Evolutionary conservation across 2,888 invertebrate genomes (phyloP), one percentile per base, ranked within the genome.

Genomic region (Ophion obscuratus): DNA sequence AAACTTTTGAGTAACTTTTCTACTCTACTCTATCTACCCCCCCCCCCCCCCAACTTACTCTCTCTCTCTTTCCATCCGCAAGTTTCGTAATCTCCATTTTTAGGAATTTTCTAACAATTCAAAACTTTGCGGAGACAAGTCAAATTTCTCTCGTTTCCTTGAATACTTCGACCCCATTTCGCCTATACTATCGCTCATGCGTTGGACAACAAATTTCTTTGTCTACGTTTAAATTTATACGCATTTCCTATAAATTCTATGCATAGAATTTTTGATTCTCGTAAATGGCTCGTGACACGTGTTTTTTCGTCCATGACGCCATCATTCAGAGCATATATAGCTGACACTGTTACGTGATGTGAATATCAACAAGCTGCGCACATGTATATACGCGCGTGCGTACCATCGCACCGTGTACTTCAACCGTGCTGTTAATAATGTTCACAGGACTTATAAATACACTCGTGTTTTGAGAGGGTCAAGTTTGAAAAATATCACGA

Each of bases 311-410:
- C 66, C 24, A 71, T 84, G 76, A 76, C 76, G 59, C 62, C 44
- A 75, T 76, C 86, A 64, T 70, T 89, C 87, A 76, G 44, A 67
- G 83, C 85, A 24, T 61, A 24, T 61, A 81, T 68, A 73, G 27
- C 76, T 87, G 88, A 87, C 88, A 84, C 88, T 84, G 87, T 88
- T 90, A 83, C 86, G 75, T 70, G 87, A 67, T 70, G 73, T 64
- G 83, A 85, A 83, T 89, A 86, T 85, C 87, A 88, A 89, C 87
- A 76, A 73, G 61, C 10, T 24, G 36, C 40, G 5, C 40, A 40
- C 40, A 7, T 40, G 7, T 40, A 40, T 40, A 40, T 7, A 7
- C 40, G 40, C 9, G 14, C 5, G 53, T 17, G 17, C 53, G 53
- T 53, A 53, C 17, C 53, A 17, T 53, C 17, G 14, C 11, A 53